Evolutionary conservation across 2,888 invertebrate genomes (phyloP).

Genomic region (Buathra laborator): DNA sequence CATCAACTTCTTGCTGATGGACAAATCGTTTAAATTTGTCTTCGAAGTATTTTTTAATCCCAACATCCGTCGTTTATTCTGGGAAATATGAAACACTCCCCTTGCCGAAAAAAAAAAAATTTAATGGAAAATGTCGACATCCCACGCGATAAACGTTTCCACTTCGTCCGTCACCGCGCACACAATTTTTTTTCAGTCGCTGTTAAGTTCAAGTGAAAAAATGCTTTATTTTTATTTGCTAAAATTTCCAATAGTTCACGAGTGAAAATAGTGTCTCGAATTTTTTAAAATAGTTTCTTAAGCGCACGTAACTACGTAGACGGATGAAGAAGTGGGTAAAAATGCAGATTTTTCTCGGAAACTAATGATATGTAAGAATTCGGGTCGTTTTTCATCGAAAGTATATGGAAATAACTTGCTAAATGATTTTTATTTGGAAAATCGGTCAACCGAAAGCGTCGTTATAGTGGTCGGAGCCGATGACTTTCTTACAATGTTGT

Average conservation of each 20-base stretch:
- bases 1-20: constrained; percentile 35
- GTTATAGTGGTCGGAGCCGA: too few species aligned
- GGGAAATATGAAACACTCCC: constrained; percentile 8
- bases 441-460: too few species aligned
- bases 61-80: constrained; percentile 32
- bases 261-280: neutral
- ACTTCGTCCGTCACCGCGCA: neutral
- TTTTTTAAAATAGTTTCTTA: neutral
- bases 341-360: neutral
- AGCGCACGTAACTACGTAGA: too few species aligned
- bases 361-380: neutral
- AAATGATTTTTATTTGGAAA: too few species aligned
- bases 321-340: too few species aligned
- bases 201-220: neutral
- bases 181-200: neutral
- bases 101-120: neutral
- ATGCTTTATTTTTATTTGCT: neutral
- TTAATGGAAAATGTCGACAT: neutral
- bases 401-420: neutral
- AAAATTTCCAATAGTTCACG: neutral
- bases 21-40: constrained; percentile 49
- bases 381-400: neutral
- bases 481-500: too few species aligned
- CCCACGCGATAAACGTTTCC: neutral
- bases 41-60: constrained; percentile 24